A percentile compares a stretch with the other conserved stretches of the same genome.
Evolutionary conservation across 2,797 vertebrate species (phyloP).

Genomic region (Acrossocheilus wenchowensis): DNA sequence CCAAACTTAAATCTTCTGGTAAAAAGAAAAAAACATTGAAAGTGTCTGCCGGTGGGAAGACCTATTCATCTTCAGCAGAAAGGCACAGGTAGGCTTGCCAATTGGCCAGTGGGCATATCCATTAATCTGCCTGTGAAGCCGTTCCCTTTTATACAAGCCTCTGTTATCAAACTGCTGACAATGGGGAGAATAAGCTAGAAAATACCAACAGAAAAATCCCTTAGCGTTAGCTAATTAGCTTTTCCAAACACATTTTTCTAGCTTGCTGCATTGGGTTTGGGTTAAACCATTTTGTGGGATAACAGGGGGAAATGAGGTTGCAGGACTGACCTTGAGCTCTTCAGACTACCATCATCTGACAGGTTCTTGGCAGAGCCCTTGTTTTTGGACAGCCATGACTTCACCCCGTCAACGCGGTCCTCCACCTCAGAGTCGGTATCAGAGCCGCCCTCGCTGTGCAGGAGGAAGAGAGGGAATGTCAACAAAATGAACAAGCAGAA

Average conservation of each 20-base stretch:
- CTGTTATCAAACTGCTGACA: constrained; percentile 63
- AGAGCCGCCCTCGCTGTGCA: constrained; percentile 87
- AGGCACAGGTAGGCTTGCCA: constrained; percentile 68
- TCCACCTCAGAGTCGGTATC: constrained; percentile 93
- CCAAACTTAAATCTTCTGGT: constrained; percentile 69
- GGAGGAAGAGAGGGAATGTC: constrained; percentile 2
- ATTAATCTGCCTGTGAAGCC: constrained; percentile 73
- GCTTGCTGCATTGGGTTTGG: constrained; percentile 21
- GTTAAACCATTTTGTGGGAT: constrained; percentile 28
- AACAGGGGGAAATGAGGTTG: neutral
- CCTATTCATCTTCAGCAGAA: constrained; percentile 72
- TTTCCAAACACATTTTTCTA: constrained; percentile 50
- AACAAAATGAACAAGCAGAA: constrained; percentile 13
- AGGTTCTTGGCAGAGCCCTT: constrained; percentile 91
- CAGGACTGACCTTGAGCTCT: constrained; percentile 91
- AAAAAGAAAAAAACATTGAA: constrained; percentile 73
- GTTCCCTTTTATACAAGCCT: constrained; percentile 58
- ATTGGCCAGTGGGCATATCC: constrained; percentile 70
- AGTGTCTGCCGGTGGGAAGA: constrained; percentile 72
- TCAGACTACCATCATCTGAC: constrained; percentile 93
- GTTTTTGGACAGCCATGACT: constrained; percentile 97
- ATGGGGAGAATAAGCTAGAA: constrained; percentile 57
- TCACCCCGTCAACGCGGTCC: constrained; percentile 92
- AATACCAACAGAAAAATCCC: constrained; percentile 28
- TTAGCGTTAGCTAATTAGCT: constrained; percentile 40